Evolutionary conservation across 2,888 invertebrate genomes (phyloP).

Genomic region (Noctuana brunneofusca): DNA sequence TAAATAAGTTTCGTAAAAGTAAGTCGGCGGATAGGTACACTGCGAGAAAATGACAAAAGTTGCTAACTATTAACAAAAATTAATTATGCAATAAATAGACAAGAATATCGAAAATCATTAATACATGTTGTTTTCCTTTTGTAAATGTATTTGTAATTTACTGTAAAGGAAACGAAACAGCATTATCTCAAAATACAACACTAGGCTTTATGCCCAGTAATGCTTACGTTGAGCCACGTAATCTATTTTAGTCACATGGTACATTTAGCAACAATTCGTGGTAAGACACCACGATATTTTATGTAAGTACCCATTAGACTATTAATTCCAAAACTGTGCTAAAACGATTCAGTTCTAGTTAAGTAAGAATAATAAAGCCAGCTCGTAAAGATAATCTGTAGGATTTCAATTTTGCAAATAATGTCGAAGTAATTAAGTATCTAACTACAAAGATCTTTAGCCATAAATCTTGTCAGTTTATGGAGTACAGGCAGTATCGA

Average conservation of each 20-base stretch:
- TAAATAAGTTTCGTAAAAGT: too few species aligned
- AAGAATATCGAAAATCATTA: neutral
- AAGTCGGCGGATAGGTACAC: too few species aligned
- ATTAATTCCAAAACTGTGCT: neutral
- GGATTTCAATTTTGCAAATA: too few species aligned
- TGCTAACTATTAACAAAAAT: neutral
- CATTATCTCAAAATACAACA: neutral
- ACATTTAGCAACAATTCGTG: conserved; percentile 6
- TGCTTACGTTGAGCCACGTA: neutral
- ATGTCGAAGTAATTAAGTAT: too few species aligned
- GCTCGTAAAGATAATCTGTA: too few species aligned
- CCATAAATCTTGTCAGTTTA: too few species aligned
- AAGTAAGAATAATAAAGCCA: too few species aligned
- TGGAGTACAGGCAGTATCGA: too few species aligned
- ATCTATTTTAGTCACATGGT: neutral
- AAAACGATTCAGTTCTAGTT: neutral
- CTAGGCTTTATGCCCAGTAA: neutral
- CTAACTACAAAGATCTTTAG: too few species aligned
- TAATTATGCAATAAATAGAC: neutral
- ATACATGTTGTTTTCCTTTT: conserved; percentile 13
- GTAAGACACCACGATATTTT: neutral
- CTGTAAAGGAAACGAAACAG: neutral
- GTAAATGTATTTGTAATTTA: too few species aligned
- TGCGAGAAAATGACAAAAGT: too few species aligned
- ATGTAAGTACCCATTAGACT: neutral